A percentile compares a stretch with the other conserved stretches of the same genome.
Evolutionary conservation across 2,113 vertebrate genomes (phyloP).

Genomic region (Calonectris borealis): DNA sequence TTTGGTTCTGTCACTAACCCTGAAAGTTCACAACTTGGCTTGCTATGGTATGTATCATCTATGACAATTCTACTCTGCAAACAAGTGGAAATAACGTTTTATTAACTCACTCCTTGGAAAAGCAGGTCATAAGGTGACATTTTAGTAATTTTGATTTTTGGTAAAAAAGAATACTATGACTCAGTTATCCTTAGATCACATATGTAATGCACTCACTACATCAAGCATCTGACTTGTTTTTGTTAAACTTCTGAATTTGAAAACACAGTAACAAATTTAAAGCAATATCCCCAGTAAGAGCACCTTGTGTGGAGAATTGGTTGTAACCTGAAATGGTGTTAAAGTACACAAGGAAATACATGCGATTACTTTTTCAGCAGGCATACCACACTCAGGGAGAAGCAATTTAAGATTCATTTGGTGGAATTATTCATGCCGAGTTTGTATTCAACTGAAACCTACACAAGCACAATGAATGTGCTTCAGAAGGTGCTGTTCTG

Average conservation of each 20-base stretch:
- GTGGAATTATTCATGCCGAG: background rate
- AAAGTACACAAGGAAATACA: background rate
- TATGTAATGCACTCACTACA: background rate
- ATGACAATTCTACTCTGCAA: constrained; percentile 93
- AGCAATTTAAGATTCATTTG: background rate
- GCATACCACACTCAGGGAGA: background rate
- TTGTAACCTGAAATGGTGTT: background rate
- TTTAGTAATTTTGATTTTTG: background rate
- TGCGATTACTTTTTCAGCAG: background rate
- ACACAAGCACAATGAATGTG: background rate
- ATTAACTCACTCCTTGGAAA: constrained; percentile 77
- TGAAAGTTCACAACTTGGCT: constrained; percentile 87
- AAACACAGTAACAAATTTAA: background rate
- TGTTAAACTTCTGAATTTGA: background rate
- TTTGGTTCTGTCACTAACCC: constrained; percentile 92
- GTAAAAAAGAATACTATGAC: background rate
- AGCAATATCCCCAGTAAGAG: background rate
- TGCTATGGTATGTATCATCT: constrained; percentile 89
- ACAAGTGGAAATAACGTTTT: constrained; percentile 87
- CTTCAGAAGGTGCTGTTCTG: background rate
- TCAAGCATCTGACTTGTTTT: background rate
- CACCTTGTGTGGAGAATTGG: background rate
- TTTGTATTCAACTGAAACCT: background rate
- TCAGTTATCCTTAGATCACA: constrained; percentile 3
- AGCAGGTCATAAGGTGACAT: constrained; percentile 60